A percentile compares a stretch with the other conserved stretches of the same genome.
Evolutionary conservation across 2,113 vertebrate species (phyloP).

Genomic region (Anas platyrhynchos): DNA sequence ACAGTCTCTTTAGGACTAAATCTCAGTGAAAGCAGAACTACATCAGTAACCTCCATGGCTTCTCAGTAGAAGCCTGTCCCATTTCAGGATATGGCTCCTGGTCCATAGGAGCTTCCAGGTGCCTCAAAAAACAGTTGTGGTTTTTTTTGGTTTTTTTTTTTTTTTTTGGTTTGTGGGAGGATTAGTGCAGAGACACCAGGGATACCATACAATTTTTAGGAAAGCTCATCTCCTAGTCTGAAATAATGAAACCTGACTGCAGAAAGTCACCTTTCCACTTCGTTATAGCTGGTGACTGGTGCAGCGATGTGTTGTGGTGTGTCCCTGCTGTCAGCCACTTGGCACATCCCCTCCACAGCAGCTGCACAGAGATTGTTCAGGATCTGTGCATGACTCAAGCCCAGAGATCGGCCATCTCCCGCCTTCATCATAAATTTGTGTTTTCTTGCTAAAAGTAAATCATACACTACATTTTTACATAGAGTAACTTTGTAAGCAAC

Average conservation of each 20-base stretch:
- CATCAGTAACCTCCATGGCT: background rate
- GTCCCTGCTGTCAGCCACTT: background rate
- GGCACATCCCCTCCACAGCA: background rate
- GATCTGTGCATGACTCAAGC: background rate
- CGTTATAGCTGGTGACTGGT: background rate
- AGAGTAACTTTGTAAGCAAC: background rate
- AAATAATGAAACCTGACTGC: background rate
- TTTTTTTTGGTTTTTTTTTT: no score
- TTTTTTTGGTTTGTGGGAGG: background rate
- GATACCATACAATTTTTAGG: background rate
- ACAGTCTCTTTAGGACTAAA: background rate
- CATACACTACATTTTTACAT: background rate
- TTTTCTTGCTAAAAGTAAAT: background rate
- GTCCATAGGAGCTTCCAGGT: background rate
- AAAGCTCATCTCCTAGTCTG: background rate
- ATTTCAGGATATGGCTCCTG: background rate
- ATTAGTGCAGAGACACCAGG: rapidly evolving
- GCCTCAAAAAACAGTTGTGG: background rate
- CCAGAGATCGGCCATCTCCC: background rate
- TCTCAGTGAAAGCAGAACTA: background rate
- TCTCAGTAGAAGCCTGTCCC: background rate
- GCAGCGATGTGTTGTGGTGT: background rate
- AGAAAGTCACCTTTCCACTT: background rate
- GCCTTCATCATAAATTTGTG: background rate
- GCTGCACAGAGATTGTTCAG: background rate